A percentile compares a stretch with the other conserved stretches of the same genome.
These are phyloP conservation scores for Drosophila paranaensis DNA, from an alignment of 2,888 invertebrate species.

Conservation along the genomic window DNA sequence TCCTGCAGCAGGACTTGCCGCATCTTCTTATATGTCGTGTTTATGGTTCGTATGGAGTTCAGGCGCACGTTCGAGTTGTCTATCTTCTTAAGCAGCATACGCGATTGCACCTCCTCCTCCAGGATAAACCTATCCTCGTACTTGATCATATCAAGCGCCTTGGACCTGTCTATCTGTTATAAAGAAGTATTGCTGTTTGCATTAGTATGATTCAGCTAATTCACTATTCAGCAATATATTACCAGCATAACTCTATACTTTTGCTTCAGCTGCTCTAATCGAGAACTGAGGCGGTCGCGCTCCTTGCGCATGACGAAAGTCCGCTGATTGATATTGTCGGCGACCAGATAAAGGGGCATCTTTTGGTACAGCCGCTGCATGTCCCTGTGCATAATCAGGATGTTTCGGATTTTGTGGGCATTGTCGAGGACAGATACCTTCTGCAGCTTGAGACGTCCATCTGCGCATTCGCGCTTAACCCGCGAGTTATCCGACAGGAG, in stretches of 20 bases:
- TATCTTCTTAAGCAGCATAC: conserved; percentile 76
- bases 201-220: too few species aligned
- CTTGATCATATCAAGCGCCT: conserved; percentile 79
- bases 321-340: conserved; percentile 83
- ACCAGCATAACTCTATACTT: conserved; percentile 77
- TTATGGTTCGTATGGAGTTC: conserved; percentile 80
- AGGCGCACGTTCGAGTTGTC: conserved; percentile 83
- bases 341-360: conserved; percentile 81
- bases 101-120: conserved; percentile 75
- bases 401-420: conserved; percentile 78
- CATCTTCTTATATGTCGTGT: conserved; percentile 81
- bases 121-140: conserved; percentile 80
- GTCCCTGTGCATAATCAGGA: conserved; percentile 79
- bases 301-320: conserved; percentile 84
- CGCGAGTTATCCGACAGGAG: conserved; percentile 53
- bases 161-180: conserved; percentile 71
- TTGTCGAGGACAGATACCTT: conserved; percentile 74
- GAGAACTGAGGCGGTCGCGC: conserved; percentile 77
- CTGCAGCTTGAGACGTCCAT: conserved; percentile 80
- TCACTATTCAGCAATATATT: not conserved
- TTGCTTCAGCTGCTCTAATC: conserved; percentile 64
- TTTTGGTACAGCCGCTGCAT: conserved; percentile 82
- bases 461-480: conserved; percentile 74
- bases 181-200: too few species aligned
- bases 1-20: conserved; percentile 80